Evolutionary conservation across 2,888 invertebrate species (phyloP).

Genomic region (Hyalella azteca): DNA sequence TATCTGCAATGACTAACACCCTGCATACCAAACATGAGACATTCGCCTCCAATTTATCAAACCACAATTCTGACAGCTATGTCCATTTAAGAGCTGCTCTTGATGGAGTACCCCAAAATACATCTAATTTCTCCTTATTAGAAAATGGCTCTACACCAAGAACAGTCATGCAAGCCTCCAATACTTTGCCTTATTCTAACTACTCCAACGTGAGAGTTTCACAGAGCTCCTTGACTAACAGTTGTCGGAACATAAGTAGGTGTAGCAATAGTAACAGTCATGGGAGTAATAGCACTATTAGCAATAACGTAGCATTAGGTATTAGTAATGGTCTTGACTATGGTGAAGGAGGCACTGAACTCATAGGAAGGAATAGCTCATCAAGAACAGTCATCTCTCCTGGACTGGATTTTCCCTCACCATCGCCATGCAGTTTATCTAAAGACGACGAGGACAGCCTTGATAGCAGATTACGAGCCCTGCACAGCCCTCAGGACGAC

Average conservation of each 20-base stretch:
- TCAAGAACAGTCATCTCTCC: constrained; percentile 4
- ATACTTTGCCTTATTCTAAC: constrained; percentile 5
- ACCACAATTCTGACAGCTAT: constrained; percentile 2
- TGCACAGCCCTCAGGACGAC: constrained; percentile 1
- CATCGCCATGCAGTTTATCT: constrained; percentile 24
- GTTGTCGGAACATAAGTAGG: not conserved
- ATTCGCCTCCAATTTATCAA: not conserved
- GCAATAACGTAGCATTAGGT: constrained; percentile 38
- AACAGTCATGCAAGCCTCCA: not conserved
- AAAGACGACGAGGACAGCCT: constrained; percentile 35
- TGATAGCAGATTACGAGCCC: constrained; percentile 20
- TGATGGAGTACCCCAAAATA: not conserved
- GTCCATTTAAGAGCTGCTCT: constrained; percentile 3
- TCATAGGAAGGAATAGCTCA: not conserved
- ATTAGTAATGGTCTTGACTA: constrained; percentile 27
- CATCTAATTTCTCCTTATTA: not conserved
- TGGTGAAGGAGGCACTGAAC: not conserved
- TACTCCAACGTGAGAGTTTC: constrained; percentile 13
- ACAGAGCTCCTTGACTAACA: not conserved
- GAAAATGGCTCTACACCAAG: not conserved
- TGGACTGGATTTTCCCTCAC: constrained; percentile 16
- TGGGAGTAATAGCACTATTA: constrained; percentile 43
- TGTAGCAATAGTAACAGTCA: constrained; percentile 24
- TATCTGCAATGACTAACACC: not conserved
- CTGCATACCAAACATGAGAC: not conserved